phyloP scores from a whole-genome alignment of 2,797 vertebrate species.

The Fratercula arctica region DNA sequence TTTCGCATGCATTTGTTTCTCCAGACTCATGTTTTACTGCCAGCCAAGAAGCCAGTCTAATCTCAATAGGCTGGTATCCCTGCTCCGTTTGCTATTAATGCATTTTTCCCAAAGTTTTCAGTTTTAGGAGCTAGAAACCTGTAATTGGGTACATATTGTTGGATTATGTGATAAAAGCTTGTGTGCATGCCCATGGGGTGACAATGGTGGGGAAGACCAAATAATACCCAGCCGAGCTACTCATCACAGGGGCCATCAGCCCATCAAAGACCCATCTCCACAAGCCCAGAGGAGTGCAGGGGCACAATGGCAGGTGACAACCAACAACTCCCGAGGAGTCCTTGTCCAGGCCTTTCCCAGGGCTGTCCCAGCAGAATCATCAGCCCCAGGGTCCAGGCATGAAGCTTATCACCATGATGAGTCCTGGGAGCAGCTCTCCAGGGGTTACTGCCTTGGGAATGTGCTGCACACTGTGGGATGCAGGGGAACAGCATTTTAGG shows the following conservation, averaged over 20 bases:
- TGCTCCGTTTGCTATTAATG: neutral
- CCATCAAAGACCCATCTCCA: neutral
- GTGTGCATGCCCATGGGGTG: neutral
- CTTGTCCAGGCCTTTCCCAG: neutral
- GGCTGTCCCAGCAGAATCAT: neutral
- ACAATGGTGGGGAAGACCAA: neutral
- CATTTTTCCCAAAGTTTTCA: neutral
- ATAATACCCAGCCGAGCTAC: neutral
- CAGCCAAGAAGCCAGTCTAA: neutral
- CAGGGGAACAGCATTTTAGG: neutral
- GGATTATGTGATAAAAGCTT: neutral
- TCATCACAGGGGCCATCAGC: neutral
- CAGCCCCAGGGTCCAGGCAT: neutral
- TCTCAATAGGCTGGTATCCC: neutral
- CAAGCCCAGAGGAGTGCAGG: neutral
- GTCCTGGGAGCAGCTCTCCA: neutral
- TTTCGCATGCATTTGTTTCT: neutral
- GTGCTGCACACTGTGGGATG: neutral
- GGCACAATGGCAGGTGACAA: neutral
- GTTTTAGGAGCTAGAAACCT: neutral
- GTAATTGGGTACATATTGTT: neutral
- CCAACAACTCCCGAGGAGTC: neutral
- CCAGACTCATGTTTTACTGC: neutral
- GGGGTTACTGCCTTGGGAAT: neutral
- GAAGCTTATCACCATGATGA: neutral